Conservation (phyloP, 2,113 vertebrate genomes). For the Polypterus senegalus region DNA sequence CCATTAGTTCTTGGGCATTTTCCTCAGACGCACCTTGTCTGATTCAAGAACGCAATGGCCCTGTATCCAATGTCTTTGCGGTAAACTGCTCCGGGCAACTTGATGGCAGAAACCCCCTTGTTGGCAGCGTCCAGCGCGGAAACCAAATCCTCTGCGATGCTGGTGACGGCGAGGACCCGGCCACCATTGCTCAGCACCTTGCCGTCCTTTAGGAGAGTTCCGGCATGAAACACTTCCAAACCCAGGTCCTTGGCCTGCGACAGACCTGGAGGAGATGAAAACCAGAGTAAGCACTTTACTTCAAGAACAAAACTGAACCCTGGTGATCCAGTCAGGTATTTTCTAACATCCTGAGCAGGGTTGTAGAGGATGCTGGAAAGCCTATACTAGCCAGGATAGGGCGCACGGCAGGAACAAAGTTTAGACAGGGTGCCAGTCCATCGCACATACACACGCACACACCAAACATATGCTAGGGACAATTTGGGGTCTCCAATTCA, state of each 20-base stretch:
- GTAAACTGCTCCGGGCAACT: conserved; percentile 68
- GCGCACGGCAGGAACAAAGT: too few species aligned
- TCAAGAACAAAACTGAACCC: too few species aligned
- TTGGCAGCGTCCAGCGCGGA: conserved; percentile 62
- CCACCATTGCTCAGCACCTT: conserved; percentile 73
- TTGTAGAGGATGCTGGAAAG: too few species aligned
- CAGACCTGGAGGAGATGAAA: conserved; percentile 46
- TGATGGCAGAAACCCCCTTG: conserved; percentile 52
- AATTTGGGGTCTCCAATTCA: too few species aligned
- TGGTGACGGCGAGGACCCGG: conserved; percentile 75
- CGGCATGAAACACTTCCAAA: conserved; percentile 82
- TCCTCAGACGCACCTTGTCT: conserved; percentile 62
- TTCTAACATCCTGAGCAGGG: too few species aligned
- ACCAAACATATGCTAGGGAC: too few species aligned
- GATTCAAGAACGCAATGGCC: conserved; percentile 67
- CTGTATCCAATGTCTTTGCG: conserved; percentile 73
- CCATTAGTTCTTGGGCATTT: background rate
- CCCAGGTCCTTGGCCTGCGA: conserved; percentile 54
- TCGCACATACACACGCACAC: too few species aligned
- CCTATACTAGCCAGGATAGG: too few species aligned
- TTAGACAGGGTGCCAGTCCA: too few species aligned
- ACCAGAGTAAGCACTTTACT: too few species aligned
- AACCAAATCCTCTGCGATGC: conserved; percentile 50
- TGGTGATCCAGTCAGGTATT: too few species aligned
- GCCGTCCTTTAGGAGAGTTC: conserved; percentile 62